Base-by-base conservation (phyloP, 2,888 invertebrate species). In the Campoplex capitator region DNA sequence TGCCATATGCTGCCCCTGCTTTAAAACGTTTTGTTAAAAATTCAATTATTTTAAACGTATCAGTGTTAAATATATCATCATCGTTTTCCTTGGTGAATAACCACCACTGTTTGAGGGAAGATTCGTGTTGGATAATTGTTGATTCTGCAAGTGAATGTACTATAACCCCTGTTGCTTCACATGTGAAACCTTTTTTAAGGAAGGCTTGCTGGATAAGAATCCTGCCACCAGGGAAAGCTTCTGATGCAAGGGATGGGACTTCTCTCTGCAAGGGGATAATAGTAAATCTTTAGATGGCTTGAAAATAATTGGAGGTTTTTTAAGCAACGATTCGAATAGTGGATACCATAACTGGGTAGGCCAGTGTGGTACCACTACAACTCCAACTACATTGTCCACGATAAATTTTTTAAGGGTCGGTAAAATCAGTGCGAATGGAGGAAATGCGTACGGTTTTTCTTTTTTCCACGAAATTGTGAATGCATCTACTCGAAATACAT, bases 351-450 rank as follows among this genome's bases (percentile, higher is more conserved):
- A 45, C 11, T 65, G 18, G 65, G 48, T 48, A 45, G 48, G 76
- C 76, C 62, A 76, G 58, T 76, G 38, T 65, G 76, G 65, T n/a
- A 76, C 48, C 7, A 32, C 89, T 23, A 92, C 74, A 51, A 91
- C 90, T 4, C 91, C 91, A 75, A 86, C 83, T 7, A 90, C 90
- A 78, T 87, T 89, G 45, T 92, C 91, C 6, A 62, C 28, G 35
- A 89, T 89, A 48, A 91, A 89, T 89, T 92, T 92, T 71, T 89
- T 77, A n/a, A 92, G 58, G 13, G 84, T 83, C 84, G 77, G 88
- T 68, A 87, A 70, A 76, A 92, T 88, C 28, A 91, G 28, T 3
- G 87, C 83, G 84, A 91, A 91, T n/a, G 89, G 90, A 16, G 91
- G 89, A 71, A 90, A 91, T 9, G 90, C 89, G 13, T 62, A 62